Conservation (phyloP, 2,113 vertebrate genomes). For the Carassius auratus region DNA sequence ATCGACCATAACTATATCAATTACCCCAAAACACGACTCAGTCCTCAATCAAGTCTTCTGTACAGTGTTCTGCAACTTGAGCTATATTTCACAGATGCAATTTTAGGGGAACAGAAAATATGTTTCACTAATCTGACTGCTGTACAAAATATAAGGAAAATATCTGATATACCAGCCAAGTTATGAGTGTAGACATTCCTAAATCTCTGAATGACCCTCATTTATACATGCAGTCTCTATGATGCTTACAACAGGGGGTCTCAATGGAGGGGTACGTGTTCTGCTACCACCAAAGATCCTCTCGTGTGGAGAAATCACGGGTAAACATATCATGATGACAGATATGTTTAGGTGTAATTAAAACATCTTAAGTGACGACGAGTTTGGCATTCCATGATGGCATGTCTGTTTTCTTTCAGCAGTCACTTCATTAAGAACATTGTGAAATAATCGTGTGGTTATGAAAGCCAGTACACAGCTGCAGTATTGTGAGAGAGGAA, state of each 20-base stretch:
- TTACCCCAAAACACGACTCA: neutral
- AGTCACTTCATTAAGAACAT: conserved; percentile 4
- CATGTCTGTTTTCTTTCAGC: conserved; percentile 24
- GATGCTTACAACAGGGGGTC: neutral
- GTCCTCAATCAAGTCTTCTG: neutral
- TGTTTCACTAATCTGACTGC: neutral
- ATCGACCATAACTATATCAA: neutral
- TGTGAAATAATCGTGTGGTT: conserved; percentile 18
- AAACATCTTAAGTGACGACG: conserved; percentile 1
- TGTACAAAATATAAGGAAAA: neutral
- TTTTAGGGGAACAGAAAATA: neutral
- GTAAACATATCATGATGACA: neutral
- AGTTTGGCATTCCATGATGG: neutral
- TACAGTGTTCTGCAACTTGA: neutral
- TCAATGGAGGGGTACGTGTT: neutral
- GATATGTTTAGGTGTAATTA: neutral
- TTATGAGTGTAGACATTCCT: conserved; percentile 10
- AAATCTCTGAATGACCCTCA: conserved; percentile 6
- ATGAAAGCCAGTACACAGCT: conserved; percentile 7
- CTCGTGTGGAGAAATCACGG: neutral
- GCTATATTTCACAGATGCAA: neutral
- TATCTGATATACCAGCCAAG: conserved; percentile 4
- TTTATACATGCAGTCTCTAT: neutral
- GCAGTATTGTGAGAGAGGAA: neutral
- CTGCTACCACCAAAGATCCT: neutral